Evolutionary conservation across 2,888 invertebrate species (phyloP), one percentile per base, ranked within the genome.

Genomic region (Trimorus sp.): DNA sequence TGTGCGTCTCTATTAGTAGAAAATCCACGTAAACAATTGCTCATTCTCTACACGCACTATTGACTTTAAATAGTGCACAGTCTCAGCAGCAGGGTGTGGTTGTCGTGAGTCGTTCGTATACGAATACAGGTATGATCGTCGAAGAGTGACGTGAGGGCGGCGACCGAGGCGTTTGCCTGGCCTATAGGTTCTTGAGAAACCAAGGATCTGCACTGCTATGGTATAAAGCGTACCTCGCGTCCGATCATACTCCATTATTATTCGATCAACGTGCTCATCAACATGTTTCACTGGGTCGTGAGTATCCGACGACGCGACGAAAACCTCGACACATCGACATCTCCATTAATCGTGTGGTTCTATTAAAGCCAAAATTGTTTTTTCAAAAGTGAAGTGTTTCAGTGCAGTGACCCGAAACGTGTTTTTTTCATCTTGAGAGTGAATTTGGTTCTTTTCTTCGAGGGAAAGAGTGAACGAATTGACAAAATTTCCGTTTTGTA

Each of bases 221-320:
- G 87, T 90, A 90, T 90, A 90, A 89, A 90, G 89, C 88, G 88
- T 87, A 87, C 89, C 88, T 87, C 88, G 85, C 86, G 71, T 69
- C 65, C 79, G 68, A 75, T 83, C 84, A 70, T 84, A 73, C 76
- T 79, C 81, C 88, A 89, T 84, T 89, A 81, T 84, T 83, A 84
- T 82, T 80, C 85, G 86, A 69, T 80, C 83, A 85, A 86, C 79
- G 80, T 86, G 79, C 82, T 75, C 80, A 73, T 79, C 84, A 83
- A 83, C 40, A 87, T 90, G 90, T 84, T 75, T 59, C 38, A 51
- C 54, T 75, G 60, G n/a, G n/a, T 75, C 45, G 75, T 78, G 40
- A 66, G 66, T 62, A 63, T 74, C 12, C 16, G 37, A 54, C 15
- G 15, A 7, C 12, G 3, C 11, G 45, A 12, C 45, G 65, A 5